Evolutionary conservation across 2,113 vertebrate species (phyloP).

Genomic region (Amphiprion percula): DNA sequence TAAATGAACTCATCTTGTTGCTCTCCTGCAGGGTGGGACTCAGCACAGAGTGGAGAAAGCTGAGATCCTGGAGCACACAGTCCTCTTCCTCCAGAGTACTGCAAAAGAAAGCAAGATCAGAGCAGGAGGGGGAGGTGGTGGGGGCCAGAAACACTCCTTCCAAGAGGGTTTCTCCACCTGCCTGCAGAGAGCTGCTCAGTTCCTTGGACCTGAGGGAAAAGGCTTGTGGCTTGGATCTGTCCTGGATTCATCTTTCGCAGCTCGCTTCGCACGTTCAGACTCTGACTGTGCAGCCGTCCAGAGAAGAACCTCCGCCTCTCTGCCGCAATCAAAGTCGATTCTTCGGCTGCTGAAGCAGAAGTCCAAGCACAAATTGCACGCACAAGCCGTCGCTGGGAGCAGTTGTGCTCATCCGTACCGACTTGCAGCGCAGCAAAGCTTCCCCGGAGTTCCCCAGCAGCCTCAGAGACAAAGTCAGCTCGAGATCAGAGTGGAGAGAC

Average conservation of each 20-base stretch:
- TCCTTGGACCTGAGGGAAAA: constrained; percentile 71
- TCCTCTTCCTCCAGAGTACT: constrained; percentile 72
- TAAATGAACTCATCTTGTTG: background rate
- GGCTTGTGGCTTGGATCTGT: constrained; percentile 47
- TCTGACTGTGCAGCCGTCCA: background rate
- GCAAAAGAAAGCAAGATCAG: background rate
- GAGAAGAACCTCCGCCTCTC: constrained; percentile 11
- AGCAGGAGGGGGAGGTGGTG: background rate
- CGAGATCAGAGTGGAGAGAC: constrained; percentile 8
- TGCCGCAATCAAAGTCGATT: constrained; percentile 28
- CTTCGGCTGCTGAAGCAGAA: constrained; percentile 13
- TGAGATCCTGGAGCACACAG: constrained; percentile 86
- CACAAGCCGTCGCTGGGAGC: background rate
- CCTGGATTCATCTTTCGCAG: constrained; percentile 27
- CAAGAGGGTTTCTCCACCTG: constrained; percentile 79
- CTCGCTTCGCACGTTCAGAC: constrained; percentile 1
- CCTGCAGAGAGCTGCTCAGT: constrained; percentile 70
- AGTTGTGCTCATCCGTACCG: background rate
- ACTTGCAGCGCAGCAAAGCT: constrained; percentile 7
- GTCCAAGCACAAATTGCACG: background rate
- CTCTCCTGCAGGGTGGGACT: constrained; percentile 73
- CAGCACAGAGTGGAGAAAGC: constrained; percentile 88
- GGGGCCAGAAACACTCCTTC: constrained; percentile 51
- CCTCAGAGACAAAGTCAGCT: constrained; percentile 16
- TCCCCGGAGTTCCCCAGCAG: constrained; percentile 11